Base-by-base conservation (phyloP, 2,888 invertebrate species). In the Criorhina ranunculi region DNA sequence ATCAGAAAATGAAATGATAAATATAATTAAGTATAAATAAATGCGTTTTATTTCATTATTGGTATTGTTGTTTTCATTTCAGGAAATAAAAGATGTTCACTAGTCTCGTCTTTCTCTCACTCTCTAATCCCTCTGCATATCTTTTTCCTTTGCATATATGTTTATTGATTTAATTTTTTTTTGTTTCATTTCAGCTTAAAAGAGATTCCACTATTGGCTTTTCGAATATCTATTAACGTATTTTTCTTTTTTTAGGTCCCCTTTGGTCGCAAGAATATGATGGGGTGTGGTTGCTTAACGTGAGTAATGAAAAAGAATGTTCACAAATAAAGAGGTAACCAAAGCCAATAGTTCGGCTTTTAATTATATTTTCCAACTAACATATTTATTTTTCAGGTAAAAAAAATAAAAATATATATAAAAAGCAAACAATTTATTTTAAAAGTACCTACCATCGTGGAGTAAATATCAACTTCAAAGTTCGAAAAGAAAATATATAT, bases 231-330 rank as follows among this genome's bases (percentile, higher is more conserved):
- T 19, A 81, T 80, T 79, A 82, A 86, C 82, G 57, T 86, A 87
- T 88, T 88, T 87, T 83, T 88, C 86, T 67, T 75, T 79, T 75
- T 86, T 33, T 82, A 80, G 79, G 78, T 67, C 31, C 59, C 57
- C 33, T 37, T 4, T 33, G 51, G 9, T 12, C n/a, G n/a, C n/a
- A 72, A 1, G 12, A 12, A 55, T 40, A 7, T 44, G 33, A 37
- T 75, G n/a, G 2, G 15, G 31, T 44, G 33, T 46, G 46, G n/a
- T n/a, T n/a, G n/a, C n/a, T n/a, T 40, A 53, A 17, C 7, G 66
- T 66, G 51, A 66, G 66, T 53, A 73, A 29, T 31, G 17, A 12
- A 6, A 24, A 24, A 42, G 8, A 7, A 17, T 17, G 9, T 11
- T 8, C 5, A 0, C 8, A 19, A 8, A 1, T n/a, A 40, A 69